phyloP scores from a whole-genome alignment of 1,140 invertebrate genomes.

The Musca vetustissima region DNA sequence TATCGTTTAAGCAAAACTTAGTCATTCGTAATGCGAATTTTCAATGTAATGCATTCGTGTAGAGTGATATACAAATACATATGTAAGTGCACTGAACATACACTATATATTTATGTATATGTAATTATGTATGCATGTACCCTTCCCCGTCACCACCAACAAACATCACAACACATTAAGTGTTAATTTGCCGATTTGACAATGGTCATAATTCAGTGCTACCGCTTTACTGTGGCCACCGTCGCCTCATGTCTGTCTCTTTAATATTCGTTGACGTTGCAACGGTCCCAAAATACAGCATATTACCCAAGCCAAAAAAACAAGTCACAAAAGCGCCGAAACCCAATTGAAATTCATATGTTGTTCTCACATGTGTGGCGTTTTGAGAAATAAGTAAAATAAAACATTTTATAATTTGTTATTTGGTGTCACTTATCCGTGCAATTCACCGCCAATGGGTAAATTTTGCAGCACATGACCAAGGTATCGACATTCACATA shows the following conservation, averaged over 20 bases:
- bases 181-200: slow-evolving; percentile 17
- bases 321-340: background rate
- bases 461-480: too few relatives aligned
- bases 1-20: too few relatives aligned
- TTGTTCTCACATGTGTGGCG: background rate
- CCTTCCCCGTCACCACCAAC: background rate
- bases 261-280: background rate
- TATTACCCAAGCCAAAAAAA: background rate
- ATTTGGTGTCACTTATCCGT: too few relatives aligned
- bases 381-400: too few relatives aligned
- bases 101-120: too few relatives aligned
- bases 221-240: background rate
- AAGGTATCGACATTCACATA: too few relatives aligned
- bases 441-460: too few relatives aligned
- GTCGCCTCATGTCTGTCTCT: background rate
- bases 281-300: background rate
- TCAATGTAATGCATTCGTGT: too few relatives aligned
- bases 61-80: too few relatives aligned
- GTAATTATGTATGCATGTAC: background rate
- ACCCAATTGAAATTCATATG: slow-evolving; percentile 5
- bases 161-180: background rate
- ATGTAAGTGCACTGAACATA: too few relatives aligned
- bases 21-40: too few relatives aligned
- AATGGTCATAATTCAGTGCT: slow-evolving; percentile 4
- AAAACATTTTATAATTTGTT: too few relatives aligned